Conservation (phyloP, 2,888 invertebrate species). For the Leptothorax acervorum region DNA sequence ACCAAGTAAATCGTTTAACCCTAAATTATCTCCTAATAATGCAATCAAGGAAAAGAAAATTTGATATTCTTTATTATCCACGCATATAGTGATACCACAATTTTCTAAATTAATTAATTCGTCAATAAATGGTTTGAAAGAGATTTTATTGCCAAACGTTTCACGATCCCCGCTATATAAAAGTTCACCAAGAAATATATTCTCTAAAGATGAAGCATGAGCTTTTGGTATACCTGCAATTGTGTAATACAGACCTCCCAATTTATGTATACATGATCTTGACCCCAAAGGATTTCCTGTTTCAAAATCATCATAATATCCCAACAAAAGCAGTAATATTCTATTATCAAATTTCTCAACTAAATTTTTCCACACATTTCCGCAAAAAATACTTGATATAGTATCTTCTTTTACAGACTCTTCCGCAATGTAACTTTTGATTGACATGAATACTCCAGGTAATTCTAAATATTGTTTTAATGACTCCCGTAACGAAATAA, state of each 20-base stretch:
- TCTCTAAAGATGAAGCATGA: not conserved
- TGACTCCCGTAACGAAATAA: not conserved
- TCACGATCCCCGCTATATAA: not conserved
- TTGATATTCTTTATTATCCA: constrained; percentile 8
- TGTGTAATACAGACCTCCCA: not conserved
- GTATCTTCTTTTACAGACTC: not conserved
- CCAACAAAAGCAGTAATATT: not conserved
- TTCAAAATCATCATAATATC: not conserved
- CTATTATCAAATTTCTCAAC: not conserved
- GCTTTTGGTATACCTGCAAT: constrained; percentile 1
- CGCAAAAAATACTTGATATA: not conserved
- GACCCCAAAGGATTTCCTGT: not conserved
- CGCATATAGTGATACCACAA: not conserved
- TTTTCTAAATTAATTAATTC: not conserved
- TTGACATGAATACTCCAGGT: not conserved
- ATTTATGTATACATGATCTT: not conserved
- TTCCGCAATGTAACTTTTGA: not conserved
- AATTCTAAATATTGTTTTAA: constrained; percentile 14
- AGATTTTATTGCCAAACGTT: not conserved
- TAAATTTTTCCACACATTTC: constrained; percentile 5
- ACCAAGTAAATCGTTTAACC: not conserved
- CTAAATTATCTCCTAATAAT: constrained; percentile 5
- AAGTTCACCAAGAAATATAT: not conserved
- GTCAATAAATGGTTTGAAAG: not conserved
- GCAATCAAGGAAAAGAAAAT: not conserved